Evolutionary conservation across 2,113 vertebrate genomes (phyloP).

Genomic region (Chrysemys picta): DNA sequence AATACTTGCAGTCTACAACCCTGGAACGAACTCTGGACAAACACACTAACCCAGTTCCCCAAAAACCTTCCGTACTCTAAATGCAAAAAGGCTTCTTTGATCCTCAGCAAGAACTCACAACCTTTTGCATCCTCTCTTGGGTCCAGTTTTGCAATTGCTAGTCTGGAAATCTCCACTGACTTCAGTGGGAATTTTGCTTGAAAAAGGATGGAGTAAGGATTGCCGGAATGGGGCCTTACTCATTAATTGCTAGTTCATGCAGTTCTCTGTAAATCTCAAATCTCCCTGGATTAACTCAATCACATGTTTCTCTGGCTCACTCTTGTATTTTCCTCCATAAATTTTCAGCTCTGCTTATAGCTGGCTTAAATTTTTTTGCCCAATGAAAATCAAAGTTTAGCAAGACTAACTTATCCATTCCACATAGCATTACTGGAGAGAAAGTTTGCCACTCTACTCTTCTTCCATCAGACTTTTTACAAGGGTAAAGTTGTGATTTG

Average conservation of each 20-base stretch:
- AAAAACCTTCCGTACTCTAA: not conserved
- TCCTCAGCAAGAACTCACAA: not conserved
- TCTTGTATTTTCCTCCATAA: constrained; percentile 34
- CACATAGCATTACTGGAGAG: not conserved
- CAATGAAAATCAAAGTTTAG: constrained; percentile 8
- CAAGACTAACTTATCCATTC: not conserved
- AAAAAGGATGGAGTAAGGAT: not conserved
- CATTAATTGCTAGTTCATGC: not conserved
- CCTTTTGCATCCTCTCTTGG: not conserved
- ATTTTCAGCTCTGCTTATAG: constrained; percentile 13
- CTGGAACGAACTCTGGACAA: not conserved
- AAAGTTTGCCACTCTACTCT: not conserved
- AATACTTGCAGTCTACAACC: not conserved
- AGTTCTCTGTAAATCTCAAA: not conserved
- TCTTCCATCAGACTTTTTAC: not conserved
- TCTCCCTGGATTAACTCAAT: not conserved
- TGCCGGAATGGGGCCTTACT: not conserved
- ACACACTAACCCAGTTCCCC: not conserved
- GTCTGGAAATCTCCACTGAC: not conserved
- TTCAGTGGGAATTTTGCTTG: not conserved
- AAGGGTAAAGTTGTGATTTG: not conserved
- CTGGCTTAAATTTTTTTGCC: not conserved
- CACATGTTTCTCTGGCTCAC: not conserved
- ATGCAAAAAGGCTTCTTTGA: not conserved
- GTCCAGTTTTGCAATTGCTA: not conserved